Conservation (phyloP, 2,888 invertebrate genomes). For the Drosophila mettleri region DNA sequence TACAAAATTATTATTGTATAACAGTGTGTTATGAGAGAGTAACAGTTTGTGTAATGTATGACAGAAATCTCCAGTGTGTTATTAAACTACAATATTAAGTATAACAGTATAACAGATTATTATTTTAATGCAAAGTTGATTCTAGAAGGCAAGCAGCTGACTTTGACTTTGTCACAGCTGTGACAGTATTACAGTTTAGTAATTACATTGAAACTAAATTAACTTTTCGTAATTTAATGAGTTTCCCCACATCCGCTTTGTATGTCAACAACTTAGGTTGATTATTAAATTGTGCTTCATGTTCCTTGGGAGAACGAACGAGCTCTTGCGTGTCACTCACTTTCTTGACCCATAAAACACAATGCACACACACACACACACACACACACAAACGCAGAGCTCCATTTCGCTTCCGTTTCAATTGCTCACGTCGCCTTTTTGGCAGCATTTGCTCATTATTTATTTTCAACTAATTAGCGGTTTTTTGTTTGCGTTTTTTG, state of each 20-base stretch:
- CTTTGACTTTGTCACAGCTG: too few species aligned
- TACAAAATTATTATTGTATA: too few species aligned
- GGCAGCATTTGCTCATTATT: slow-evolving; percentile 66
- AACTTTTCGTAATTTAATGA: background rate
- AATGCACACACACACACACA: background rate
- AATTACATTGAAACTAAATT: background rate
- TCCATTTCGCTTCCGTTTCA: slow-evolving; percentile 36
- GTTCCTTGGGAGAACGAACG: background rate
- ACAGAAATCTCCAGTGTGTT: too few species aligned
- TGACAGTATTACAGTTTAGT: background rate
- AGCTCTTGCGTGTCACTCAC: background rate
- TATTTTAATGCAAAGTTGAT: too few species aligned
- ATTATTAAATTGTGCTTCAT: slow-evolving; percentile 2
- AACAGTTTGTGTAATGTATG: too few species aligned
- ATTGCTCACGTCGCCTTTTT: slow-evolving; percentile 57
- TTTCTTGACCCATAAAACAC: slow-evolving; percentile 44
- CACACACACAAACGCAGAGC: background rate
- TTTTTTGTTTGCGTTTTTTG: slow-evolving; percentile 51
- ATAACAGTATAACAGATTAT: background rate
- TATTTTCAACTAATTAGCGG: slow-evolving; percentile 78
- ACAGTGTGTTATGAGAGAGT: background rate
- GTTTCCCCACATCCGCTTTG: background rate
- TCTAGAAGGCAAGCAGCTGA: too few species aligned
- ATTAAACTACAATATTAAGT: too few species aligned
- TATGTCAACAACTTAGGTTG: background rate